Evolutionary conservation across 2,888 invertebrate species (phyloP).

Genomic region (Formica aserva): DNA sequence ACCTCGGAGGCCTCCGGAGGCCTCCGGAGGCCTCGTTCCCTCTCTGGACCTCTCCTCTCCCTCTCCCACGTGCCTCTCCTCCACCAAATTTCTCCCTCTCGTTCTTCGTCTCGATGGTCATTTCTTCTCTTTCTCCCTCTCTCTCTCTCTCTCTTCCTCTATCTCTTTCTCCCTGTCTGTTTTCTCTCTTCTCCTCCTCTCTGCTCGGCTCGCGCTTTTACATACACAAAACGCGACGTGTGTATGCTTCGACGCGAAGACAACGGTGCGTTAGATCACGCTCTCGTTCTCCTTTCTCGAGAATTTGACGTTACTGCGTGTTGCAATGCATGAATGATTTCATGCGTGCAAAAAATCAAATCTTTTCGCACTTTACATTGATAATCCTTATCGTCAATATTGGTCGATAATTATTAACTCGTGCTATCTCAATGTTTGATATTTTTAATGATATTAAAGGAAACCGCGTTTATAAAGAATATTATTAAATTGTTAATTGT

Average conservation of each 20-base stretch:
- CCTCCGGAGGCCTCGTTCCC: constrained; percentile 66
- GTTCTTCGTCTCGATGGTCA: constrained; percentile 37
- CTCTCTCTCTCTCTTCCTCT: constrained; percentile 58
- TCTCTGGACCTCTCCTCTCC: constrained; percentile 69
- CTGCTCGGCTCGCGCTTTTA: constrained; percentile 67
- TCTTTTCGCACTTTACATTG: not conserved
- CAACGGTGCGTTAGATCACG: constrained; percentile 61
- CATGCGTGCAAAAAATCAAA: not conserved
- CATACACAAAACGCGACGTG: constrained; percentile 60
- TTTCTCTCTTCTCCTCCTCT: constrained; percentile 58
- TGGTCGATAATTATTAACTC: not conserved
- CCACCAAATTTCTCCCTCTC: constrained; percentile 42
- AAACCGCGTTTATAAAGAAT: not conserved
- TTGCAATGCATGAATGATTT: not conserved
- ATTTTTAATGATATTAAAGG: not conserved
- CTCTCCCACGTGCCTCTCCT: constrained; percentile 56
- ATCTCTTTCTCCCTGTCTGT: not conserved
- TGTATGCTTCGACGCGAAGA: constrained; percentile 62
- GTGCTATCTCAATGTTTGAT: not conserved
- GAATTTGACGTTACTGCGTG: constrained; percentile 8
- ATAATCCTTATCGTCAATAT: not conserved
- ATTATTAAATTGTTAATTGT: not conserved
- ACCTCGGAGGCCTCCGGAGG: constrained; percentile 77
- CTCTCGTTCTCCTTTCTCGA: constrained; percentile 35
- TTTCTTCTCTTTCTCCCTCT: constrained; percentile 25